A percentile compares a stretch with the other conserved stretches of the same genome.
phyloP scores from a whole-genome alignment of 2,113 vertebrate species.

The Scopus umbretta region DNA sequence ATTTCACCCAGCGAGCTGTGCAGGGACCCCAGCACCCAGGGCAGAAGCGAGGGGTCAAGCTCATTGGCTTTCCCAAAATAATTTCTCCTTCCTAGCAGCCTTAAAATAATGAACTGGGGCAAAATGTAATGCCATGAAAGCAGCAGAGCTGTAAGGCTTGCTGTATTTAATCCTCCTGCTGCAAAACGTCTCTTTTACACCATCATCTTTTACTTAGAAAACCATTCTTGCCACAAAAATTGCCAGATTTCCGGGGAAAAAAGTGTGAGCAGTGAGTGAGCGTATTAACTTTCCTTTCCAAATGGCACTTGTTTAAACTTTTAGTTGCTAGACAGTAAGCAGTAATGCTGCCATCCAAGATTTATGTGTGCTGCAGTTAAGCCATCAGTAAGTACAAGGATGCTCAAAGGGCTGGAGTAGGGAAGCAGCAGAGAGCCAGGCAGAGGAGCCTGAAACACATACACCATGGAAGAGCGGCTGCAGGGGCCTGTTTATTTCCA shows the following conservation, averaged over 20 bases:
- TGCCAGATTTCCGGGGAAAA: not conserved
- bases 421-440: not conserved
- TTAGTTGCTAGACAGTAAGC: not conserved
- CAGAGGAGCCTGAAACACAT: not conserved
- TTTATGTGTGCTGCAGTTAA: not conserved
- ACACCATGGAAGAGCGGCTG: fast-evolving
- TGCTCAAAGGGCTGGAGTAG: not conserved
- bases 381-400: not conserved
- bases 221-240: not conserved
- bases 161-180: not conserved
- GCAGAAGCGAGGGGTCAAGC: not conserved
- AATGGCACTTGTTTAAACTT: not conserved
- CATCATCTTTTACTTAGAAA: not conserved
- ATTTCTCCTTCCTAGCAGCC: not conserved
- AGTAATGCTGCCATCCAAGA: not conserved
- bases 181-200: not conserved
- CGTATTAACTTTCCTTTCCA: not conserved
- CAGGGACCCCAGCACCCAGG: not conserved
- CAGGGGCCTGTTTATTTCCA: not conserved
- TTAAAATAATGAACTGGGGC: not conserved
- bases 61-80: not conserved
- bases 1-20: fast-evolving
- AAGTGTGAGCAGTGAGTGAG: not conserved
- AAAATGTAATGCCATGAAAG: not conserved
- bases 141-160: not conserved